phyloP scores from a whole-genome alignment of 2,888 invertebrate species.

The Ferrisia virgata region DNA sequence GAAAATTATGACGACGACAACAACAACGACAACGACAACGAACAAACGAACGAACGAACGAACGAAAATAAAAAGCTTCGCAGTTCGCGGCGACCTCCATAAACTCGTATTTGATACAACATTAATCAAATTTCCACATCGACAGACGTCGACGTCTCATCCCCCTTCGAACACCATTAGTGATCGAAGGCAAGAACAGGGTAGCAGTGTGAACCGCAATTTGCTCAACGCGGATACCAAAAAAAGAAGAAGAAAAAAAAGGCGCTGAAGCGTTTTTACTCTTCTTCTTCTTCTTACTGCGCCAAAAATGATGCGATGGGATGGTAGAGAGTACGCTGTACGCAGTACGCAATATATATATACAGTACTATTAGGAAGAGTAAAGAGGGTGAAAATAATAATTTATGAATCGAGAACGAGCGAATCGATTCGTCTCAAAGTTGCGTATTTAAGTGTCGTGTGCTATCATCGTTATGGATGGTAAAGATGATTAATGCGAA shows the following conservation, averaged over 20 bases:
- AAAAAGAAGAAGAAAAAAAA: not conserved
- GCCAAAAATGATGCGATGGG: not conserved
- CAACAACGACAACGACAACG: not conserved
- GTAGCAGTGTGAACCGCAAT: not conserved
- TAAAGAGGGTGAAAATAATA: not conserved
- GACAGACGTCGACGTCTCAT: not conserved
- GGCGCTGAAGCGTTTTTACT: not conserved
- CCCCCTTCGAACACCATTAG: not conserved
- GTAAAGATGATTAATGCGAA: conserved; percentile 39
- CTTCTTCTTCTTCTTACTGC: not conserved
- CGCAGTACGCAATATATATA: too few relatives aligned
- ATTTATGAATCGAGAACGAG: conserved; percentile 18
- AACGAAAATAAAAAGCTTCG: conserved; percentile 3
- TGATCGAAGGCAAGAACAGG: too few relatives aligned
- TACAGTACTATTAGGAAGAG: too few relatives aligned
- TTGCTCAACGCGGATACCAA: not conserved
- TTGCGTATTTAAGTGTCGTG: conserved; percentile 34
- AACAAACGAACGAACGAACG: too few relatives aligned
- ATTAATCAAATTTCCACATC: conserved; percentile 17
- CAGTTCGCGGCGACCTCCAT: not conserved
- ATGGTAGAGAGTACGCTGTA: not conserved
- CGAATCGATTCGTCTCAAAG: conserved; percentile 38
- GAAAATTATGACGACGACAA: not conserved
- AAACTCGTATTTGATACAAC: not conserved
- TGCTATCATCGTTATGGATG: conserved; percentile 20